Percentiles rank a stretch among this genome's conserved stretches.
Evolutionary conservation across 2,888 invertebrate species (phyloP).

Genomic region (Abrostola triplasia): DNA sequence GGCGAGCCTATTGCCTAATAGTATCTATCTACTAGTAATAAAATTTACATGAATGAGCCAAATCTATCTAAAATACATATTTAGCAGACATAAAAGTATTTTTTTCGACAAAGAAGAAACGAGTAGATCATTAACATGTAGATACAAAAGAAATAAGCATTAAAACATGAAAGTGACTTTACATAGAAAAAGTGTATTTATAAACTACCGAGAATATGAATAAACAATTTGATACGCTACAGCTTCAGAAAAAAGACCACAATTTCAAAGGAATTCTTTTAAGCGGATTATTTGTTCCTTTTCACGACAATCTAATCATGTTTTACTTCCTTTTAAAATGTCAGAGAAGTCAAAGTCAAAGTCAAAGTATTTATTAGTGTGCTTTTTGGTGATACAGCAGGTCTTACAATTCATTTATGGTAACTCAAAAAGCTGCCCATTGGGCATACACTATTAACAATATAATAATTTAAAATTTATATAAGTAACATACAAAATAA

Average conservation of each 20-base stretch:
- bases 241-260: background rate
- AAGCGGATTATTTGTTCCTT: background rate
- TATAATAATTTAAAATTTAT: no score
- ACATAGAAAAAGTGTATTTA: background rate
- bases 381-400: no score
- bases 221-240: background rate
- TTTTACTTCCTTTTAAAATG: background rate
- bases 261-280: background rate
- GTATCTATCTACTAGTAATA: no score
- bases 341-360: background rate
- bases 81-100: background rate
- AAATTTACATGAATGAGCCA: no score
- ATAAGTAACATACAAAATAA: no score
- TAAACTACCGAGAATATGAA: background rate
- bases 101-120: background rate
- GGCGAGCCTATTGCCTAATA: no score
- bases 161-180: background rate
- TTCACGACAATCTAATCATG: background rate
- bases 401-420: no score
- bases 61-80: no score
- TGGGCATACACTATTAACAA: no score
- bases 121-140: no score
- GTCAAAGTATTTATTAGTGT: no score
- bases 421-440: no score
- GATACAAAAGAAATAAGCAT: background rate